Conservation (phyloP, 30 jellyfish, hydroid and myxozoan genomes). For the Pelagia noctiluca region DNA sequence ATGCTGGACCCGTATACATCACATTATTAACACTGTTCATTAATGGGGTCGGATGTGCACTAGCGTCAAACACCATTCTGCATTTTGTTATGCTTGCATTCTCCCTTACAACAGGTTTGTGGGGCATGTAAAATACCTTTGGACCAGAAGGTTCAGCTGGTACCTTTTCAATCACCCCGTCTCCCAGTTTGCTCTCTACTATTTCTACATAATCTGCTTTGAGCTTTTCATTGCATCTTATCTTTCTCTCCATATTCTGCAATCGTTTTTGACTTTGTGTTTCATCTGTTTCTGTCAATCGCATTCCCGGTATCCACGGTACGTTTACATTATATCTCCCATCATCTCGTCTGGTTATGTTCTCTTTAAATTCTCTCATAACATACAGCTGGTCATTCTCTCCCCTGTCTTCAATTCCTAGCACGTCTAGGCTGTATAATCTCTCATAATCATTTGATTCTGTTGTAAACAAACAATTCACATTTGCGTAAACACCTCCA, state of each 20-base stretch:
- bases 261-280: constrained; percentile 62
- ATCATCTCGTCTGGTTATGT: constrained; percentile 29
- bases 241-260: constrained; percentile 48
- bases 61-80: neutral
- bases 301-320: constrained; percentile 77
- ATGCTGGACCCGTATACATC: constrained; percentile 32
- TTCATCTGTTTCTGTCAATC: constrained; percentile 56
- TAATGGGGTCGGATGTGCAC: neutral
- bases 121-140: neutral
- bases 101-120: neutral
- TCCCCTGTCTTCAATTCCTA: constrained; percentile 45
- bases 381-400: constrained; percentile 40
- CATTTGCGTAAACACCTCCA: constrained; percentile 28
- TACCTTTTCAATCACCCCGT: constrained; percentile 14
- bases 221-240: constrained; percentile 27
- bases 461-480: constrained; percentile 30
- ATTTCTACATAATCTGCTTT: constrained; percentile 52
- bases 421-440: constrained; percentile 35
- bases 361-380: constrained; percentile 23
- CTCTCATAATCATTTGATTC: constrained; percentile 43
- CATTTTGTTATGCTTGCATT: neutral
- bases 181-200: constrained; percentile 43
- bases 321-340: constrained; percentile 70
- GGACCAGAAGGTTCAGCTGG: neutral
- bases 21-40: constrained; percentile 5